These are phyloP conservation scores for Phlogophora meticulosa DNA, from an alignment of 2,888 invertebrate species.

Conservation along the genomic window DNA sequence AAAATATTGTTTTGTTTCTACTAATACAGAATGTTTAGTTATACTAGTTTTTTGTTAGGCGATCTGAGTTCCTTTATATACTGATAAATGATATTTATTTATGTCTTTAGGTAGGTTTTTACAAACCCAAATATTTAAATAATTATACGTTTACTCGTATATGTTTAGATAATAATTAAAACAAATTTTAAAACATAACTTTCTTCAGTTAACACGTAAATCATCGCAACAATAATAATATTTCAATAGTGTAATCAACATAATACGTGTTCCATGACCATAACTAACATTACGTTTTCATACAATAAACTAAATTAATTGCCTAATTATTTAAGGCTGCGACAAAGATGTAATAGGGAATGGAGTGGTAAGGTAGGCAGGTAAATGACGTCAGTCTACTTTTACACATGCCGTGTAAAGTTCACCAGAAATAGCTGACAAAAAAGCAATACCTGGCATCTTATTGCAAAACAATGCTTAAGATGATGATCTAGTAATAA, in stretches of 20 bases:
- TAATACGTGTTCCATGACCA: slow-evolving; percentile 70
- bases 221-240: slow-evolving; percentile 58
- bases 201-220: slow-evolving; percentile 42
- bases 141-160: too few relatives aligned
- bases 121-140: too few relatives aligned
- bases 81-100: too few relatives aligned
- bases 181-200: slow-evolving; percentile 21
- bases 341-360: slow-evolving; percentile 38
- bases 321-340: slow-evolving; percentile 84
- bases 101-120: too few relatives aligned
- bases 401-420: too few relatives aligned
- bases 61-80: background rate
- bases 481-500: too few relatives aligned
- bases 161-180: too few relatives aligned
- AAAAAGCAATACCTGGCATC: background rate
- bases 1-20: too few relatives aligned
- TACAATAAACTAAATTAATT: slow-evolving; percentile 85
- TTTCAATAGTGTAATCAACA: slow-evolving; percentile 61
- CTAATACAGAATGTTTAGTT: too few relatives aligned
- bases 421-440: too few relatives aligned
- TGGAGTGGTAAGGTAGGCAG: slow-evolving; percentile 22
- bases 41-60: background rate
- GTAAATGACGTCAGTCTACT: too few relatives aligned
- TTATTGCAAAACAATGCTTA: too few relatives aligned
- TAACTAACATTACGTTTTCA: slow-evolving; percentile 79